These are phyloP conservation scores for Mesoclemmys tuberculata DNA, from an alignment of 2,113 vertebrate genomes.

Conservation along the genomic window DNA sequence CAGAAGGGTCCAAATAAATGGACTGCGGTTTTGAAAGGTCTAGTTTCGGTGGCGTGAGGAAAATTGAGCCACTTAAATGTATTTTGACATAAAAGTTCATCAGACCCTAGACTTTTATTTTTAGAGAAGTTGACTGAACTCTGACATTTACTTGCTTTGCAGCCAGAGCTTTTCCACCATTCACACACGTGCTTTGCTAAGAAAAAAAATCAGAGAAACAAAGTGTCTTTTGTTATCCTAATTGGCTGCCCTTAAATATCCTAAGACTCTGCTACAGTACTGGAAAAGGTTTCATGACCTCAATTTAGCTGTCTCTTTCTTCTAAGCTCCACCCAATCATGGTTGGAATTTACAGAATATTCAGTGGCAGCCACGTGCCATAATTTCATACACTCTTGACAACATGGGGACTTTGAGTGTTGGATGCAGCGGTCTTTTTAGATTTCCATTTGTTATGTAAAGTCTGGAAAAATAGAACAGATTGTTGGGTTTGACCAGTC, in stretches of 20 bases:
- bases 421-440: background rate
- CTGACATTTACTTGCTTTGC: slow-evolving; percentile 60
- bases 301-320: background rate
- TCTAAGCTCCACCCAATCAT: background rate
- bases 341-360: background rate
- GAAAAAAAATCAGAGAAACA: slow-evolving; percentile 61
- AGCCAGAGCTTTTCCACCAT: background rate
- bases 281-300: background rate
- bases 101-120: background rate
- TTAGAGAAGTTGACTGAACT: slow-evolving; percentile 46
- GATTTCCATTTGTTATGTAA: background rate
- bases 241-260: background rate
- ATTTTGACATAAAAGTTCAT: background rate
- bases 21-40: background rate
- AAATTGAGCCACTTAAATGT: background rate
- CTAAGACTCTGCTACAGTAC: background rate
- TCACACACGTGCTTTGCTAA: slow-evolving; percentile 44
- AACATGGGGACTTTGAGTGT: background rate
- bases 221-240: slow-evolving; percentile 59
- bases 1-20: background rate
- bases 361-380: background rate
- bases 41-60: background rate
- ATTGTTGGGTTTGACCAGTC: background rate
- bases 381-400: background rate
- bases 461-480: background rate